Conservation (phyloP, 2,113 vertebrate genomes). For the Aldabrachelys gigantea region DNA sequence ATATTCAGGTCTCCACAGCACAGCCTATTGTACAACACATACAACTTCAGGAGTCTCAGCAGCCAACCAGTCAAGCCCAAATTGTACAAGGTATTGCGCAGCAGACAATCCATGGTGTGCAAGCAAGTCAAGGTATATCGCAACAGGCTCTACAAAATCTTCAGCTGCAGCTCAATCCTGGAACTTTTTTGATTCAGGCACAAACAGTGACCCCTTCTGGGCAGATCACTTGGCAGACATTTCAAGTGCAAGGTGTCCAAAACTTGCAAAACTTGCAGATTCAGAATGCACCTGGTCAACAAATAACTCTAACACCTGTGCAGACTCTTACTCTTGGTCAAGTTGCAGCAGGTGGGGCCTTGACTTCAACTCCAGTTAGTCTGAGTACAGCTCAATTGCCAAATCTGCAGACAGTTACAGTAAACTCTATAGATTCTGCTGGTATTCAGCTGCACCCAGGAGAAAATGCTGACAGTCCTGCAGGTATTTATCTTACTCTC, state of each 20-base stretch:
- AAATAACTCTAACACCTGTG: slow-evolving; percentile 97
- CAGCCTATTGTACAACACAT: slow-evolving; percentile 90
- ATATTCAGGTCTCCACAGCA: slow-evolving; percentile 89
- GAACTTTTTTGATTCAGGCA: slow-evolving; percentile 98
- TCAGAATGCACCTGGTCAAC: slow-evolving; percentile 93
- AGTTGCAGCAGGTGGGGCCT: slow-evolving; percentile 85
- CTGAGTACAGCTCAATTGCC: slow-evolving; percentile 94
- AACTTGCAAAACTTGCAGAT: slow-evolving; percentile 99
- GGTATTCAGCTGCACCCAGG: slow-evolving; percentile 90
- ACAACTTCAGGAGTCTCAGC: slow-evolving; percentile 93
- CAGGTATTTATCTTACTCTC: slow-evolving; percentile 84
- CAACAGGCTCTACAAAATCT: slow-evolving; percentile 92
- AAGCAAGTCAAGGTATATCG: slow-evolving; percentile 86
- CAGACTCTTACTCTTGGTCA: slow-evolving; percentile 97
- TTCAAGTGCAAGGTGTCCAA: slow-evolving; percentile 99
- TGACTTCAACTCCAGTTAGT: slow-evolving; percentile 89
- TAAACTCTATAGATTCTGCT: slow-evolving; percentile 92
- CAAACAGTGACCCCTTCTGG: slow-evolving; percentile 97
- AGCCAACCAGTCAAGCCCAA: slow-evolving; percentile 92
- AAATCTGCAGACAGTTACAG: slow-evolving; percentile 97
- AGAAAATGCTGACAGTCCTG: slow-evolving; percentile 88
- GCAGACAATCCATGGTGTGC: slow-evolving; percentile 86
- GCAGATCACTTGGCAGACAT: slow-evolving; percentile 99
- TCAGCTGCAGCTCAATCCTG: slow-evolving; percentile 96
- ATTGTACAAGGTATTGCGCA: slow-evolving; percentile 93